Percentiles rank a stretch among this genome's conserved stretches.
These are phyloP conservation scores for Camponotus floridanus DNA, from an alignment of 1,140 invertebrate genomes.

Conservation along the genomic window DNA sequence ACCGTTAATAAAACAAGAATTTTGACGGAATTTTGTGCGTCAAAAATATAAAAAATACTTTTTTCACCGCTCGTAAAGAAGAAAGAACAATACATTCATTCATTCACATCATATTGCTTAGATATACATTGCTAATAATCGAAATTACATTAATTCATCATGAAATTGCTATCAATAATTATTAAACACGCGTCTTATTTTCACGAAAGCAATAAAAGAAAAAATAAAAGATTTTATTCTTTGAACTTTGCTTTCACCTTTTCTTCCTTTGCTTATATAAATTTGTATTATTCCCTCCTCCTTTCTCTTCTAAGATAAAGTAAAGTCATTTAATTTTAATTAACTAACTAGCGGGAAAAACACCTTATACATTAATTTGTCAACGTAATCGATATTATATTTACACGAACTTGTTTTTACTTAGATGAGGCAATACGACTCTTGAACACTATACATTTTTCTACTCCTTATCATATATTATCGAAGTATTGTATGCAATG, in stretches of 20 bases:
- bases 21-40: conserved; percentile 21
- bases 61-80: conserved; percentile 55
- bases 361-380: background rate
- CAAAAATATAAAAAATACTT: conserved; percentile 58
- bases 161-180: conserved; percentile 1
- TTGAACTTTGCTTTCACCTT: too few relatives aligned
- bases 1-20: conserved; percentile 33
- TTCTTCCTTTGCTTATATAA: too few relatives aligned
- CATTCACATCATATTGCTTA: background rate
- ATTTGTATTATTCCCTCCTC: too few relatives aligned
- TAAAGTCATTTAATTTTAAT: background rate
- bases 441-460: background rate
- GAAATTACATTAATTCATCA: background rate
- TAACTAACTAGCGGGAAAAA: background rate
- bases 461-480: background rate
- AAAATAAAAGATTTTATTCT: too few relatives aligned
- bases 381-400: background rate
- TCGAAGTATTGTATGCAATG: background rate
- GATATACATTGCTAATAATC: background rate
- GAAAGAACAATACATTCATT: conserved; percentile 52
- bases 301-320: too few relatives aligned
- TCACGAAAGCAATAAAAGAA: background rate
- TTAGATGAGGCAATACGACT: background rate
- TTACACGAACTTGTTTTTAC: background rate
- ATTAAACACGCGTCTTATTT: background rate